Evolutionary conservation across 2,113 vertebrate species (phyloP).

Genomic region (Symphodus melops): DNA sequence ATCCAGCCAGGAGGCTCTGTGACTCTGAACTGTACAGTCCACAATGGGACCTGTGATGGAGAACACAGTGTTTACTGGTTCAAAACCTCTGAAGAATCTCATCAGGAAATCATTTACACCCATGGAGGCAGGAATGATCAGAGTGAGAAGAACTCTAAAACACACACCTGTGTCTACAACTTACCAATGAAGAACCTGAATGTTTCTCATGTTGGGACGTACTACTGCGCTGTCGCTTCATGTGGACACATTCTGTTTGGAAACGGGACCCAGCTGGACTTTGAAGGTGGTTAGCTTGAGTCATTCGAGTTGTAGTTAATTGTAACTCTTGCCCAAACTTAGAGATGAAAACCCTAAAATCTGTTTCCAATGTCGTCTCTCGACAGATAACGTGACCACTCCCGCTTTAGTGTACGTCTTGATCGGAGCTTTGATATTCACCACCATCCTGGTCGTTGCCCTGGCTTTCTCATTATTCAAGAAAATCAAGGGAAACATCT

Average conservation of each 20-base stretch:
- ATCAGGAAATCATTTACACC: constrained; percentile 59
- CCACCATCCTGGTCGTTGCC: not conserved
- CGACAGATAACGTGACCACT: not conserved
- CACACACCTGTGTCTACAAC: constrained; percentile 52
- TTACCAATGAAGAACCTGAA: constrained; percentile 25
- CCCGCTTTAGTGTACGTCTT: constrained; percentile 7
- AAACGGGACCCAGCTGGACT: not conserved
- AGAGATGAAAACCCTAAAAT: not conserved
- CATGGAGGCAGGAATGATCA: constrained; percentile 29
- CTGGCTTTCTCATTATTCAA: constrained; percentile 14
- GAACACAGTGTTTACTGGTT: constrained; percentile 73
- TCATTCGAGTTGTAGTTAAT: too few species aligned
- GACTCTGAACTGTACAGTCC: constrained; percentile 64
- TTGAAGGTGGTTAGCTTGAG: not conserved
- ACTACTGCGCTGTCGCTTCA: constrained; percentile 55
- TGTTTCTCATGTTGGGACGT: constrained; percentile 20
- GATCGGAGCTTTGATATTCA: constrained; percentile 34
- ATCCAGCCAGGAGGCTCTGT: constrained; percentile 60
- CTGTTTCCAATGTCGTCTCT: not conserved
- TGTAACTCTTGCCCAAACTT: not conserved
- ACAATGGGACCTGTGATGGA: constrained; percentile 54
- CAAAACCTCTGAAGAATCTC: constrained; percentile 24
- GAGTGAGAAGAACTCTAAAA: constrained; percentile 50
- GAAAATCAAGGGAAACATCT: not conserved
- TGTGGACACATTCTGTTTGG: constrained; percentile 53